phyloP scores from a whole-genome alignment of 1,140 invertebrate species.

The Musca vetustissima region DNA sequence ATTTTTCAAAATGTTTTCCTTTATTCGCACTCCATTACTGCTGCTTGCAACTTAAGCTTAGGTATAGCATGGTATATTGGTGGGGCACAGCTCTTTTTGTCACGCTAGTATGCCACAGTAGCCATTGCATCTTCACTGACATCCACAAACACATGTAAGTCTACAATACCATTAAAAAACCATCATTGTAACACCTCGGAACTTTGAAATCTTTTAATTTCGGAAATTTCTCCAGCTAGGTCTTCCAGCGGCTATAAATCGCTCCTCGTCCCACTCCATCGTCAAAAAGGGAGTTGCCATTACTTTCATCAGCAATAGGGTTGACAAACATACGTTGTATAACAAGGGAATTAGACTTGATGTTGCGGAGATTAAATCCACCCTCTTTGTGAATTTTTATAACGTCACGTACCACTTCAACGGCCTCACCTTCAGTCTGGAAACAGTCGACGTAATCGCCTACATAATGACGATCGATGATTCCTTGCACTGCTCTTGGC shows the following conservation, averaged over 20 bases:
- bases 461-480: slow-evolving; percentile 45
- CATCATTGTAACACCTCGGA: too few species aligned
- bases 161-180: too few species aligned
- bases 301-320: too few species aligned
- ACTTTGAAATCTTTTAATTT: too few species aligned
- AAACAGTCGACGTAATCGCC: slow-evolving; percentile 51
- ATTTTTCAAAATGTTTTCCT: not conserved
- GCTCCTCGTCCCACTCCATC: too few species aligned
- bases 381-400: slow-evolving; percentile 37
- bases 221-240: too few species aligned
- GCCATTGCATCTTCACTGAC: slow-evolving; percentile 1
- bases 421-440: slow-evolving; percentile 33
- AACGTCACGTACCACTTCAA: slow-evolving; percentile 35
- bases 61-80: not conserved
- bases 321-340: too few species aligned
- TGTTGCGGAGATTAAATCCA: slow-evolving; percentile 34
- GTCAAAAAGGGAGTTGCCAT: too few species aligned
- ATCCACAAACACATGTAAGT: slow-evolving; percentile 7
- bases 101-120: not conserved
- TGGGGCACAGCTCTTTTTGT: not conserved
- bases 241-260: too few species aligned
- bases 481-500: slow-evolving; percentile 39
- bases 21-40: not conserved
- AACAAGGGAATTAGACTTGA: slow-evolving; percentile 26
- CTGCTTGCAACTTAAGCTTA: not conserved